These are phyloP conservation scores for Pterocles burchelli DNA, from an alignment of 2,113 vertebrate species.

Conservation along the genomic window DNA sequence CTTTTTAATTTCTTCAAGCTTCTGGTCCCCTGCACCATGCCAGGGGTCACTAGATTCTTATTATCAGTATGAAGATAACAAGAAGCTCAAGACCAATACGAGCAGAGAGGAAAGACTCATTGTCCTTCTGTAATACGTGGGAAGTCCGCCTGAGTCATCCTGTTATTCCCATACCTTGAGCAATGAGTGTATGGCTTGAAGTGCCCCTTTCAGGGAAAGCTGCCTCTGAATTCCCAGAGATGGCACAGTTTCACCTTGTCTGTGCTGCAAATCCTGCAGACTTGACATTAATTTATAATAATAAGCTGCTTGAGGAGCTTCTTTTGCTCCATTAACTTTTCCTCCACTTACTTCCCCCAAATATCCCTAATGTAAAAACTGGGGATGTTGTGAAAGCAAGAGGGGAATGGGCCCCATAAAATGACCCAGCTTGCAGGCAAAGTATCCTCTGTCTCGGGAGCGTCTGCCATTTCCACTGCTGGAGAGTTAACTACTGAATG, in stretches of 20 bases:
- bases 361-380: neutral
- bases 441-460: neutral
- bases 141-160: neutral
- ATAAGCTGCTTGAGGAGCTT: neutral
- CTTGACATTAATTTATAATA: neutral
- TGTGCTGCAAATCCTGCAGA: neutral
- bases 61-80: neutral
- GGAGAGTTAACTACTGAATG: neutral
- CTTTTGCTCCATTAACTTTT: neutral
- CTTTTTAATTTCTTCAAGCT: neutral
- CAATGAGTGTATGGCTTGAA: neutral
- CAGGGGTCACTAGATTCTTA: neutral
- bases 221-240: neutral
- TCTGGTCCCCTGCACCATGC: neutral
- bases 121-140: fast-evolving
- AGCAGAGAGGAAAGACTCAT: neutral
- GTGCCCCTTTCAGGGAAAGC: neutral
- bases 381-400: neutral
- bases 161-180: neutral
- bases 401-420: neutral
- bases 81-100: neutral
- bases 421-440: fast-evolving
- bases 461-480: neutral
- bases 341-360: neutral
- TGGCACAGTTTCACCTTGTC: neutral